A percentile compares a stretch with the other conserved stretches of the same genome.
Conservation (phyloP, 2,797 vertebrate genomes). For the Moxostoma hubbsi region DNA sequence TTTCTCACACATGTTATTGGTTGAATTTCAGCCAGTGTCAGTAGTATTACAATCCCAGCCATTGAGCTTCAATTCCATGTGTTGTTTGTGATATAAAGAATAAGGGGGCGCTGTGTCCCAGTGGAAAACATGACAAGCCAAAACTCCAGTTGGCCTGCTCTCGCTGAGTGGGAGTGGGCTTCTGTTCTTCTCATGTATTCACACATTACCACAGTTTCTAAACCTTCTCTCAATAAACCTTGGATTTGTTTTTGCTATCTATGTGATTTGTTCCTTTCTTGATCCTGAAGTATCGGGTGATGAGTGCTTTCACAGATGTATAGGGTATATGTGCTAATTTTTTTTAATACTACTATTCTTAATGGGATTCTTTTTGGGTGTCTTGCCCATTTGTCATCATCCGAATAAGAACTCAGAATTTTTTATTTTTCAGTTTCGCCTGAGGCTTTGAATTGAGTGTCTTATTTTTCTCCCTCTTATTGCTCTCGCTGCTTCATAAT, state of each 20-base stretch:
- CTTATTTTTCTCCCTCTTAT: constrained; percentile 17
- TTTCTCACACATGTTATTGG: constrained; percentile 2
- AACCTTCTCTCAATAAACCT: constrained; percentile 71
- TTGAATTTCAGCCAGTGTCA: constrained; percentile 16
- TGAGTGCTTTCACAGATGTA: constrained; percentile 5
- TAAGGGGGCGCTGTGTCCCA: constrained; percentile 59
- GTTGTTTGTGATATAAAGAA: constrained; percentile 53
- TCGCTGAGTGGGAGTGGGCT: constrained; percentile 60
- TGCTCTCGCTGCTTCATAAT: constrained; percentile 13
- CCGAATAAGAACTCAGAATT: constrained; percentile 16
- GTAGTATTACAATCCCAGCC: constrained; percentile 25
- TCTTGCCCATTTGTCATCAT: constrained; percentile 28
- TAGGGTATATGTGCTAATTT: not conserved
- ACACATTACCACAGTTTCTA: constrained; percentile 57
- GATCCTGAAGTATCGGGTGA: constrained; percentile 8
- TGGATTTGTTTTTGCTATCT: constrained; percentile 57
- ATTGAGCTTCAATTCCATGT: constrained; percentile 51
- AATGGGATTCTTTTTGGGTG: constrained; percentile 13
- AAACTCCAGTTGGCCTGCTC: constrained; percentile 45
- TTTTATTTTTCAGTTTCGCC: constrained; percentile 19
- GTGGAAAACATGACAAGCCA: constrained; percentile 32
- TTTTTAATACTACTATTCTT: constrained; percentile 9
- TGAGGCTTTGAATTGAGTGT: constrained; percentile 25
- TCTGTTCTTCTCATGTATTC: constrained; percentile 66
- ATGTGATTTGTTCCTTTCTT: constrained; percentile 47